Base-by-base conservation (phyloP, 2,888 invertebrate species). In the Phalera bucephala region DNA sequence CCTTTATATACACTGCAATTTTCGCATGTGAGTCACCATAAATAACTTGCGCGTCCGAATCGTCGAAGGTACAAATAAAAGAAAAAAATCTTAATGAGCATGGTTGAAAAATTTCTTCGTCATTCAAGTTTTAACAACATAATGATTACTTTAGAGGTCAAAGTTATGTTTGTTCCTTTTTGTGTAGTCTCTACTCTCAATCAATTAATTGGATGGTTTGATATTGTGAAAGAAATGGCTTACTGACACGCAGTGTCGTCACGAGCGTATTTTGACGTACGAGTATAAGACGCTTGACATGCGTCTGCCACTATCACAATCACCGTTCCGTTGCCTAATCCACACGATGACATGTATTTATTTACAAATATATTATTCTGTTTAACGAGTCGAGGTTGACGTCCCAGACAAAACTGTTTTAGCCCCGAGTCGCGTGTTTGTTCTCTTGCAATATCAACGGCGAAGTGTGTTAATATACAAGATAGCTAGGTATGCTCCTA, bases 11-110 rank as follows among this genome's bases (percentile, higher is more conserved):
- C 67, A 67, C 76, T 75, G 78, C 79, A 73, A 80, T 27, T 78
- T 77, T 70, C 58, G 58, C 57, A 72, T 83, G n/a, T n/a, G 83
- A 81, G 59, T 84, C 78, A 80, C 67, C 62, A 63, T 55, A 66
- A 71, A 57, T 45, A 50, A 50, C 40, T 46, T 40, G 35, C 34
- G 21, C 52, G 38, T 63, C 62, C 58, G 59, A 62, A 52, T 57
- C 42, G 46, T 44, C 40, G 32, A 50, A 50, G 29, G 49, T 40
- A 52, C 42, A 57, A 53, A 52, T 40, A 21, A 50, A 52, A 42
- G 28, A 45, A 37, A 40, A 52, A 46, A 38, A 33, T 33, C 35
- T 44, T 19, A 42, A 40, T 51, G 36, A 42, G 35, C 31, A 36
- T 20, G 26, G 39, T 35, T 41, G 15, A 47, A 44, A 52, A 43